Conservation (phyloP, 2,888 invertebrate species). For the Iphiclides podalirius region DNA sequence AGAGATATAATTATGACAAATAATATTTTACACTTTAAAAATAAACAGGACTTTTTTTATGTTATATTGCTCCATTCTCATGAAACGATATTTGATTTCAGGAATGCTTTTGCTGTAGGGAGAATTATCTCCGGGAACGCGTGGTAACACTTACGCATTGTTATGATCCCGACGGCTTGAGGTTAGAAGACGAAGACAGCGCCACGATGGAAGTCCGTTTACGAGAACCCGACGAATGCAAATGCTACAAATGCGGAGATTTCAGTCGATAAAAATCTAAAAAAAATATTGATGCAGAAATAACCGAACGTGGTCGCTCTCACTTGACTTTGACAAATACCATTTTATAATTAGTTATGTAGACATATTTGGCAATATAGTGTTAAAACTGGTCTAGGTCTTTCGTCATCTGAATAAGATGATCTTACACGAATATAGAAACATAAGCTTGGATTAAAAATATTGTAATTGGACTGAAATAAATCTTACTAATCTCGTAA, state of each 20-base stretch:
- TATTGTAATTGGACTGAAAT: no score
- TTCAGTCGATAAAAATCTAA: constrained; percentile 82
- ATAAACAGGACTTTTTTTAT: no score
- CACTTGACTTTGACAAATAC: no score
- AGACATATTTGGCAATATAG: no score
- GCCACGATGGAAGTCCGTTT: constrained; percentile 90
- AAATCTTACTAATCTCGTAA: no score
- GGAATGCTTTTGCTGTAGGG: constrained; percentile 96
- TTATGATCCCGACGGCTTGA: constrained; percentile 92
- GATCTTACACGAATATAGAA: neutral
- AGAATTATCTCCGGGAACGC: constrained; percentile 90
- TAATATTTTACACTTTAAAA: no score
- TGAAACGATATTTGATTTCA: no score
- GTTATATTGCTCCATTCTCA: no score
- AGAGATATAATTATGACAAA: no score
- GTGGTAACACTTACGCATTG: constrained; percentile 90
- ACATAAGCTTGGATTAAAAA: no score
- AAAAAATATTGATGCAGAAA: no score
- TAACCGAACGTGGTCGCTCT: no score
- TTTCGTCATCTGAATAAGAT: neutral
- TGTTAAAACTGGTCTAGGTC: constrained; percentile 6
- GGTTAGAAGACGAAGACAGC: constrained; percentile 84
- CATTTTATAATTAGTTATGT: neutral
- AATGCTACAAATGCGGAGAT: constrained; percentile 94
- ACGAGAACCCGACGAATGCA: constrained; percentile 93